phyloP scores from a whole-genome alignment of 2,888 invertebrate species.

The Odontocolon sp. region DNA sequence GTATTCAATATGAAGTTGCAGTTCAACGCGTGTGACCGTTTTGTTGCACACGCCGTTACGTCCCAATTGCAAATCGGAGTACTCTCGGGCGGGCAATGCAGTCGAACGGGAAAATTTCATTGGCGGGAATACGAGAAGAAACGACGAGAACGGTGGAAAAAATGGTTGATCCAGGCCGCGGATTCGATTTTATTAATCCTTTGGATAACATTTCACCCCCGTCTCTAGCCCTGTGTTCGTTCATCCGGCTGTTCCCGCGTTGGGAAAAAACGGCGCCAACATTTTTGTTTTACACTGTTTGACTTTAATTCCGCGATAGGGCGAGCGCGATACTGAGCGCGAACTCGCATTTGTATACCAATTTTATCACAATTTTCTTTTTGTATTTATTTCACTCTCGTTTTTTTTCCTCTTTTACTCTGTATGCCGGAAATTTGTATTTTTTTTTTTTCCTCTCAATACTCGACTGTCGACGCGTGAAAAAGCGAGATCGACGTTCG shows the following conservation, averaged over 20 bases:
- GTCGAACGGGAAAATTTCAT: constrained; percentile 23
- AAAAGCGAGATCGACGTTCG: constrained; percentile 40
- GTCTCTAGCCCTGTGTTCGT: not conserved
- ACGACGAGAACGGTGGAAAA: not conserved
- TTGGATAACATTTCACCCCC: constrained; percentile 32
- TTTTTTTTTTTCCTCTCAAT: not conserved
- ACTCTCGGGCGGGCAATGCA: not conserved
- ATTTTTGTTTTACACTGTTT: constrained; percentile 43
- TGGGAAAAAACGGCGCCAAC: not conserved
- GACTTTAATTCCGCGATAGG: constrained; percentile 42
- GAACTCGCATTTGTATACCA: constrained; percentile 22
- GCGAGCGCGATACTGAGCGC: constrained; percentile 1
- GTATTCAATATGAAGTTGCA: not conserved
- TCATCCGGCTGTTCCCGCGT: not conserved
- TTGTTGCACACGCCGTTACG: constrained; percentile 39
- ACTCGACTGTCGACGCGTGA: constrained; percentile 19
- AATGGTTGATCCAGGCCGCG: constrained; percentile 22
- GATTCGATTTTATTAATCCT: constrained; percentile 51
- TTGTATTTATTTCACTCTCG: constrained; percentile 20
- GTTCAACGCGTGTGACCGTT: constrained; percentile 10
- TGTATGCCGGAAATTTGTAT: not conserved
- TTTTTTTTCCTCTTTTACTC: constrained; percentile 8
- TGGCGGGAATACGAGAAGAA: constrained; percentile 21
- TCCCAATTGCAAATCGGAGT: constrained; percentile 9
- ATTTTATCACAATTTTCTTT: constrained; percentile 27